Evolutionary conservation across 2,888 invertebrate genomes (phyloP), one percentile per base, ranked within the genome.

Genomic region (Pycnomerus fuliginosus): DNA sequence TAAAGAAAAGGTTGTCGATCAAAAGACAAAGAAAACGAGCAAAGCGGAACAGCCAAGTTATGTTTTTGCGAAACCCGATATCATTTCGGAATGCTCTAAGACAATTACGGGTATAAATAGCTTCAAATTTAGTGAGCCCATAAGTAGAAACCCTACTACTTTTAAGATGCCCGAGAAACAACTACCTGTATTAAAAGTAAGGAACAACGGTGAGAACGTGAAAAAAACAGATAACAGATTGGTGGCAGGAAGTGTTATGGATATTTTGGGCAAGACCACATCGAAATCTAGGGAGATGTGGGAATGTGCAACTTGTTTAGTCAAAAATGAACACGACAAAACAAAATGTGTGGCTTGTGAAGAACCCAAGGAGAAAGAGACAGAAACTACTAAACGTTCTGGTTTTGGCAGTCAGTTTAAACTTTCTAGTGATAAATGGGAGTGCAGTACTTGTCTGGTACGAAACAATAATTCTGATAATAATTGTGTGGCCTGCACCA

Each of bases 241-340:
- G 13, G 73, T 70, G 42, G 61, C 67, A 1, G 74, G 73, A 24
- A 75, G 75, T 55, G 71, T 75, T 10, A 64, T 74, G 58, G 76
- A 77, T 53, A 59, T 70, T 24, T 56, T 74, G 5, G 57, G 57
- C n/a, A 65, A 64, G 40, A 52, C 42, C 34, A 39, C 37, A 27
- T 15, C 13, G 23, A n/a, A 17, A 29, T 30, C 39, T 11, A 38
- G 24, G 45, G 40, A 13, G 37, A 62, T 57, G 3, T 84, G 83
- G 83, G 75, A 76, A 45, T 83, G 83, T 56, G 62, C 70, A n/a
- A 69, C 69, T 2, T 84, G 84, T 57, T 72, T 82, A 73, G 67
- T 80, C 3, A 71, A 68, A 36, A 84, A 83, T 55, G 71, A 76
- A 44, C 57, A 61, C 1, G 73, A 70, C 0, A 60, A 60, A 1